Conservation (phyloP, 2,888 invertebrate species). For the Allolobophora icterica region DNA sequence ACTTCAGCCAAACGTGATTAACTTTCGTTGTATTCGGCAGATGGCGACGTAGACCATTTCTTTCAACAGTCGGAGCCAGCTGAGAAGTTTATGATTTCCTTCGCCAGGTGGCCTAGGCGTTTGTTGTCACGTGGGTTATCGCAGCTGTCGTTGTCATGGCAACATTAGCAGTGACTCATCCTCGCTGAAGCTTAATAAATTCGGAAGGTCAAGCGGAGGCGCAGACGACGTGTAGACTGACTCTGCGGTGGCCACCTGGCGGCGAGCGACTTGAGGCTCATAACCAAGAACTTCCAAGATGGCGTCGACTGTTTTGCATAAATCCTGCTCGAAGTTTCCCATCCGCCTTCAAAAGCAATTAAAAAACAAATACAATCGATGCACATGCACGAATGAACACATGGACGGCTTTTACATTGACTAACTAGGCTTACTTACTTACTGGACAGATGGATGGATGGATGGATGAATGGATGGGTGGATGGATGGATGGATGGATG, state of each 20-base stretch:
- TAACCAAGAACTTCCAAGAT: slow-evolving; percentile 61
- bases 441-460: no score
- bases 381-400: no score
- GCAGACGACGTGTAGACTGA: not conserved
- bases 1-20: not conserved
- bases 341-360: slow-evolving; percentile 57
- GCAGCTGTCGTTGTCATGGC: not conserved
- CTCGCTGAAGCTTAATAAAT: not conserved
- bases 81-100: not conserved
- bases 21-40: not conserved
- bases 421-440: no score
- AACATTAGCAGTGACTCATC: slow-evolving; percentile 22
- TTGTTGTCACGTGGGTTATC: not conserved
- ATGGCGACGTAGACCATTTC: not conserved
- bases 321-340: slow-evolving; percentile 61
- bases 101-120: not conserved
- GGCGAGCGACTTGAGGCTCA: slow-evolving; percentile 52
- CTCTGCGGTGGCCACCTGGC: not conserved
- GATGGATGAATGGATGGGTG: no score
- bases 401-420: no score
- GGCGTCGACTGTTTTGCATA: slow-evolving; percentile 62
- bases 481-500: no score
- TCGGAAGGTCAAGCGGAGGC: not conserved
- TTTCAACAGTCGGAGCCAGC: accelerated
- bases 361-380: no score